phyloP scores from a whole-genome alignment of 2,797 vertebrate species.

The Heterohyrax brucei region DNA sequence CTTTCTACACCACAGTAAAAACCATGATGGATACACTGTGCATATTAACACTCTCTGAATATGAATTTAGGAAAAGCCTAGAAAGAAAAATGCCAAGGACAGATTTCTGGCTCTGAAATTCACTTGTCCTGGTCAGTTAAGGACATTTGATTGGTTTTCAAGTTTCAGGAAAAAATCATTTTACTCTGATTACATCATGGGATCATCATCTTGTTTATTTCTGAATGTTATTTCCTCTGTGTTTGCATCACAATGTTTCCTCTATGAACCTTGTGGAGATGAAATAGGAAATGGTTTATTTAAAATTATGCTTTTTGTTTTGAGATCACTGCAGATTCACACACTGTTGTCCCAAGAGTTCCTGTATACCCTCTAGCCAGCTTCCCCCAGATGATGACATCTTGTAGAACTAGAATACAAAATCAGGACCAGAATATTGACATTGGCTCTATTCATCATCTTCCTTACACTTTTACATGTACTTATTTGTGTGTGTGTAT shows the following conservation, averaged over 20 bases:
- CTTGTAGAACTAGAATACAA: background rate
- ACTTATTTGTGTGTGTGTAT: background rate
- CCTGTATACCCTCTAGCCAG: background rate
- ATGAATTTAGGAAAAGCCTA: slow-evolving; percentile 19
- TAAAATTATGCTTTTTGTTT: slow-evolving; percentile 67
- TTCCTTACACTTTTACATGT: background rate
- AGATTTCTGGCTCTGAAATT: background rate
- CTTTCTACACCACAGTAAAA: background rate
- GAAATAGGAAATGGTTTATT: slow-evolving; percentile 55
- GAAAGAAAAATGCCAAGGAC: slow-evolving; percentile 9
- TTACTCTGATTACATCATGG: background rate
- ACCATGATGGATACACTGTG: background rate
- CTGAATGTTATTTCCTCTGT: slow-evolving; percentile 11
- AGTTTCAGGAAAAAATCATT: slow-evolving; percentile 6
- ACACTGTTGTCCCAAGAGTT: background rate
- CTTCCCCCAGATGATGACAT: background rate
- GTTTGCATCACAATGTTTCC: background rate
- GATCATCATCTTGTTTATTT: background rate
- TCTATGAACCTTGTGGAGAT: background rate
- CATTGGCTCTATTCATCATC: no score
- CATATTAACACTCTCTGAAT: background rate
- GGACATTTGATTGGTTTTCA: background rate
- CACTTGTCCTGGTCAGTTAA: background rate
- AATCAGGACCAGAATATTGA: background rate
- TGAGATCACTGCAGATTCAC: slow-evolving; percentile 3